Base-by-base conservation (phyloP, 2,888 invertebrate genomes). In the Harmothoe impar region DNA sequence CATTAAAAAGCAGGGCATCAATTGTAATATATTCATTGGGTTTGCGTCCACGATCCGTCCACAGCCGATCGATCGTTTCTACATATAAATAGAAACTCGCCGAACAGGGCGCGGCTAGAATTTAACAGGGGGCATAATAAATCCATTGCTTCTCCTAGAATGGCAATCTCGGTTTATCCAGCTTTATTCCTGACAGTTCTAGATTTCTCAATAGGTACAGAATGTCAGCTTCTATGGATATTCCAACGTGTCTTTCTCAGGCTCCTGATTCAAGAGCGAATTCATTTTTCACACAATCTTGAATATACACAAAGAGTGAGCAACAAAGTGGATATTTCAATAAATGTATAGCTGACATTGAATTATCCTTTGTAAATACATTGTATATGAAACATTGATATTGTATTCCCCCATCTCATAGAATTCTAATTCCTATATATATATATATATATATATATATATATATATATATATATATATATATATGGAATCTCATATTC, bases 21-120 rank as follows among this genome's bases (percentile, higher is more conserved):
- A 81, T 81, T 81, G 81, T 81, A 81, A 81, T 35, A 43, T 81
- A 81, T 81, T 81, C 81, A 81, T 81, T 33, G 81, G 43, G 35
- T 43, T 81, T 35, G n/a, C 43, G 35, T 81, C n/a, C 81, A 17
- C 81, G 35, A 81, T 43, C 43, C 20, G n/a, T 23, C 33, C 77
- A 23, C 77, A 5, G 15, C 77, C 31, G 25, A 81, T 81, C 81
- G 43, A 81, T 81, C 81, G 81, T 43, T 81, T 81, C 81, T 81
- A 81, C 81, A 81, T 81, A 81, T 81, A 81, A 81, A 81, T 81
- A 81, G 81, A 81, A 81, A 33, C 12, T 43, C 33, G 33, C 17
- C 3, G 33, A 81, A 81, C 43, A 81, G 17, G 25, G 43, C 25
- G 29, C 17, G 29, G 29, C 31, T n/a, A 29, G n/a, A 77, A 35